phyloP scores from a whole-genome alignment of 1,140 invertebrate genomes.

The Nixonia krombeini region DNA sequence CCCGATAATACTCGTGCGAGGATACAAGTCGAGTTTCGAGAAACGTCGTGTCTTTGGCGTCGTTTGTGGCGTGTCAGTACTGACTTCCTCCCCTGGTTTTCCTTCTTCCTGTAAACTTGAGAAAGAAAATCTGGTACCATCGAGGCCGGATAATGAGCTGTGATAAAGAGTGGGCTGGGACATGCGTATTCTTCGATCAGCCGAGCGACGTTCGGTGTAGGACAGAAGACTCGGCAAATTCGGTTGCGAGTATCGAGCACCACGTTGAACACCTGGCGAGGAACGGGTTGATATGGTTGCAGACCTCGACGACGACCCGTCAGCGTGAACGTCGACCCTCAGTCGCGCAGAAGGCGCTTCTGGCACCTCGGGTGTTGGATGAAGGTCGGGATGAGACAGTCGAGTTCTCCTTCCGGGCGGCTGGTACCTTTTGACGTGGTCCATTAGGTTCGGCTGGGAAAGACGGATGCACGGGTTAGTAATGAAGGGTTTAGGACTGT shows the following conservation, averaged over 20 bases:
- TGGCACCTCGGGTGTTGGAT: constrained; percentile 52
- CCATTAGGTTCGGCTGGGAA: constrained; percentile 65
- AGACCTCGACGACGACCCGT: constrained; percentile 26
- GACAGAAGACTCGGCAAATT: constrained; percentile 61
- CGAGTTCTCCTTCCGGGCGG: constrained; percentile 47
- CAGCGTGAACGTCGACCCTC: constrained; percentile 42
- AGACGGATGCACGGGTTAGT: constrained; percentile 64
- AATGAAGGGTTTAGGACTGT: constrained; percentile 57
- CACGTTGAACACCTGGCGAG: constrained; percentile 62
- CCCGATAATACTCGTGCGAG: constrained; percentile 18
- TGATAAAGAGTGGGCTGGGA: constrained; percentile 63
- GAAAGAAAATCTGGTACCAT: constrained; percentile 55
- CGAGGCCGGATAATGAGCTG: constrained; percentile 33
- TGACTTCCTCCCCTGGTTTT: constrained; percentile 14
- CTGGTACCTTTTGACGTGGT: constrained; percentile 52
- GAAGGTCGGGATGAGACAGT: constrained; percentile 63
- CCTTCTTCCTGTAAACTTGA: constrained; percentile 59
- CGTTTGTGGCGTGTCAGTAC: constrained; percentile 16
- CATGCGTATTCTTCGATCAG: constrained; percentile 63
- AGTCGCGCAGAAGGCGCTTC: constrained; percentile 54
- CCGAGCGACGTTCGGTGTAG: constrained; percentile 50
- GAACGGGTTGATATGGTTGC: constrained; percentile 53
- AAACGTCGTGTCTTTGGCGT: constrained; percentile 22
- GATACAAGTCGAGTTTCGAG: constrained; percentile 23
- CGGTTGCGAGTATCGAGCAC: constrained; percentile 62